Conservation (phyloP, 2,888 invertebrate species). For the Nineta flava region DNA sequence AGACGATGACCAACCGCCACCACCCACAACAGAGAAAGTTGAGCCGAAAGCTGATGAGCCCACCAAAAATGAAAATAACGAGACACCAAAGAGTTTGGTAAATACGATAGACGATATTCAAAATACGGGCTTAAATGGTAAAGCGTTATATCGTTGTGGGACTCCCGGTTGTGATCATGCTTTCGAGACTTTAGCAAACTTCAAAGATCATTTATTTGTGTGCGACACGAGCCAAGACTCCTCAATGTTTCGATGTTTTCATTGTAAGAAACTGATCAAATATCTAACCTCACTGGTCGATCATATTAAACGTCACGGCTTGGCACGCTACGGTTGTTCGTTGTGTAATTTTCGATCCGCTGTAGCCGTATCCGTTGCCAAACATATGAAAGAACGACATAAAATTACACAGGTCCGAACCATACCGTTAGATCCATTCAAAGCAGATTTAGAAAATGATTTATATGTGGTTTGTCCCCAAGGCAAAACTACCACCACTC, state of each 20-base stretch:
- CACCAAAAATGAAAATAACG: not conserved
- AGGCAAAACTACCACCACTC: not conserved
- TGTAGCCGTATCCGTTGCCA: slow-evolving; percentile 18
- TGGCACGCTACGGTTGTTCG: slow-evolving; percentile 39
- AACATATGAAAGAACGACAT: slow-evolving; percentile 39
- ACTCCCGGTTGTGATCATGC: slow-evolving; percentile 26
- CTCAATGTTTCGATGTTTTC: slow-evolving; percentile 30
- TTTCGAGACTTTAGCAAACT: slow-evolving; percentile 20
- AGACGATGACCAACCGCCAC: not conserved
- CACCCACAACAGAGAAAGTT: not conserved
- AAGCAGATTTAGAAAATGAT: slow-evolving; percentile 29
- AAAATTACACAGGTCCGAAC: slow-evolving; percentile 25
- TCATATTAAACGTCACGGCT: slow-evolving; percentile 42
- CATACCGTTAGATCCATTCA: slow-evolving; percentile 30
- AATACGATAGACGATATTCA: slow-evolving; percentile 21
- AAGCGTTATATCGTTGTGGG: slow-evolving; percentile 35
- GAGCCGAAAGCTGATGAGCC: not conserved
- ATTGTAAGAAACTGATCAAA: slow-evolving; percentile 31
- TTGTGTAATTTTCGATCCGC: slow-evolving; percentile 31
- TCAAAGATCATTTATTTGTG: slow-evolving; percentile 27
- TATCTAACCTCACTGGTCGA: slow-evolving; percentile 30
- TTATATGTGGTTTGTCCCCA: slow-evolving; percentile 31
- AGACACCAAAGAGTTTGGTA: not conserved
- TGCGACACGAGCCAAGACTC: slow-evolving; percentile 21
- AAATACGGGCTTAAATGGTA: slow-evolving; percentile 25